These are phyloP conservation scores for Cydia strobilella DNA, from an alignment of 1,140 invertebrate species.

Conservation along the genomic window DNA sequence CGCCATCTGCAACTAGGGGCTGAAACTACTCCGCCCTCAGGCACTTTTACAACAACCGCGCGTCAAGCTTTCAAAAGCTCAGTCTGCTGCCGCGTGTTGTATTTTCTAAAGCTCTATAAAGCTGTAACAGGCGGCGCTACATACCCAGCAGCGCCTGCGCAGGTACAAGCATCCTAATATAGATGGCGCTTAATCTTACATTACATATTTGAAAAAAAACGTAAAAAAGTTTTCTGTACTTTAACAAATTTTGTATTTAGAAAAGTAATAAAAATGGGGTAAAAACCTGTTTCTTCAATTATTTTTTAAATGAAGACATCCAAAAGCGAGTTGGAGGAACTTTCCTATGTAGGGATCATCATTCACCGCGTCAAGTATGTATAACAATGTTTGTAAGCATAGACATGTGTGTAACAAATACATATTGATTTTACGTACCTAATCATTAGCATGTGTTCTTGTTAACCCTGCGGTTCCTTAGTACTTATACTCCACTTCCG, in stretches of 20 bases:
- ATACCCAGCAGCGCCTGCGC: neutral
- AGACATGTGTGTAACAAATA: too few species aligned
- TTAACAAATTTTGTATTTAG: too few species aligned
- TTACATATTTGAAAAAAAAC: neutral
- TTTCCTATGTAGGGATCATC: too few species aligned
- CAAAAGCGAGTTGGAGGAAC: too few species aligned
- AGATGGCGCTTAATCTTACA: conserved; percentile 18
- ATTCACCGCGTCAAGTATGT: too few species aligned
- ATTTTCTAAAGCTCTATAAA: neutral
- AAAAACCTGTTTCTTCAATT: too few species aligned
- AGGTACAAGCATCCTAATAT: neutral
- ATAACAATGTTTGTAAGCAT: too few species aligned
- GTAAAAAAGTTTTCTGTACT: too few species aligned
- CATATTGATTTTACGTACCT: too few species aligned
- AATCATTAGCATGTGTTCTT: neutral
- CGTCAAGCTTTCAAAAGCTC: neutral
- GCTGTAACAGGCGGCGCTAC: neutral
- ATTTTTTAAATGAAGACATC: too few species aligned
- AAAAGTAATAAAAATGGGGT: too few species aligned
- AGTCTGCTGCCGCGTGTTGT: neutral
- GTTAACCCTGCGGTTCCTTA: neutral
- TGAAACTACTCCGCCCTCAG: neutral
- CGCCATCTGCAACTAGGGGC: neutral
- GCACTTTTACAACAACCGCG: neutral
- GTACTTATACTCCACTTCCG: too few species aligned